A percentile compares a stretch with the other conserved stretches of the same genome.
Conservation (phyloP, 2,113 vertebrate species). For the Vombatus ursinus region DNA sequence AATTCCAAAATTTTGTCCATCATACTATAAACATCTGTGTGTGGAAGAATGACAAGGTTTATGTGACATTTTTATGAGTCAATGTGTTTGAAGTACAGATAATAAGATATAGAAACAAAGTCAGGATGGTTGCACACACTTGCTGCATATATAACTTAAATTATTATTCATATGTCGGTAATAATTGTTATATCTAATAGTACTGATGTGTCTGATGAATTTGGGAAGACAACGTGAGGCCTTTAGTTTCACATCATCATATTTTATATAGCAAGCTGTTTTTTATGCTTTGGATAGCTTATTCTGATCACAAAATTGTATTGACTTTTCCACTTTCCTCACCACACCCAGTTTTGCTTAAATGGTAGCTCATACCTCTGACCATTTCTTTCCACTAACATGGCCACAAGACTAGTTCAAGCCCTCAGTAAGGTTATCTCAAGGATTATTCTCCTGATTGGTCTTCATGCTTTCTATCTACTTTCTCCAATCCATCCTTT, state of each 20-base stretch:
- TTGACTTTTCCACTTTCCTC: not conserved
- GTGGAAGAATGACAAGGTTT: not conserved
- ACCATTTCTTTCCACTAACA: not conserved
- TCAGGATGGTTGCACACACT: not conserved
- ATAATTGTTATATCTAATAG: not conserved
- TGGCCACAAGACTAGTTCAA: not conserved
- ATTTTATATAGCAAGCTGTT: constrained; percentile 4
- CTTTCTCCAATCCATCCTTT: not conserved
- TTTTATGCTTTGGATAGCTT: not conserved
- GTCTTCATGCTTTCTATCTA: not conserved
- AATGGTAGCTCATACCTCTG: not conserved
- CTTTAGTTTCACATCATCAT: not conserved
- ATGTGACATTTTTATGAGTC: not conserved
- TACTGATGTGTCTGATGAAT: not conserved
- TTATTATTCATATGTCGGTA: not conserved
- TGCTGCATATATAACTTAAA: not conserved
- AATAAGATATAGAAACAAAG: not conserved
- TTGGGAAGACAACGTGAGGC: not conserved
- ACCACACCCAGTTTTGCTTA: not conserved
- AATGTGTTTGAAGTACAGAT: not conserved
- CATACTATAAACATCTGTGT: not conserved
- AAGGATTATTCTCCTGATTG: not conserved
- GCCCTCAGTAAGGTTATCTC: not conserved
- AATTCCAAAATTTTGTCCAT: not conserved
- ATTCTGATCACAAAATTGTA: not conserved